A percentile compares a stretch with the other conserved stretches of the same genome.
These are phyloP conservation scores for Ursus arctos DNA, from an alignment of 2,113 vertebrate species.

Conservation along the genomic window DNA sequence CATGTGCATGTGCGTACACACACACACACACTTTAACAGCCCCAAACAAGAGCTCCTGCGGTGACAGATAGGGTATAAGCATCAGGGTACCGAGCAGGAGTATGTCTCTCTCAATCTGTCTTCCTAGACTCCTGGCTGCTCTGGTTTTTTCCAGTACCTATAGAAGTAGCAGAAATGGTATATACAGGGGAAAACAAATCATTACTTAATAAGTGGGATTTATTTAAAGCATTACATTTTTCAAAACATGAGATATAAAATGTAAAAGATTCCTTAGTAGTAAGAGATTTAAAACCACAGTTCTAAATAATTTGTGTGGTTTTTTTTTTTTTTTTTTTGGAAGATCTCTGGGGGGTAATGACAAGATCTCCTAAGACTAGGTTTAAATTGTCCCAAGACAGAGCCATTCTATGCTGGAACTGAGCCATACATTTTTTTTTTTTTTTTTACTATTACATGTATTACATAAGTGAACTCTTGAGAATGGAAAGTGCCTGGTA, in stretches of 20 bases:
- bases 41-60: background rate
- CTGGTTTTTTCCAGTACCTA: background rate
- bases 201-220: constrained; percentile 13
- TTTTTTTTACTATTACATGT: background rate
- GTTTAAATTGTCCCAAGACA: background rate
- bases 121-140: background rate
- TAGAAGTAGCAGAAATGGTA: background rate
- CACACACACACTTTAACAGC: background rate
- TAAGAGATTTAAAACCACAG: background rate
- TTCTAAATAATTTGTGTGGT: background rate
- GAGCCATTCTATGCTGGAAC: background rate
- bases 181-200: background rate
- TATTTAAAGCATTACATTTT: background rate
- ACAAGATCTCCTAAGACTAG: background rate
- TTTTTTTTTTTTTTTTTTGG: background rate
- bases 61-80: background rate
- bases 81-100: background rate
- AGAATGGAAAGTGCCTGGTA: constrained; percentile 24
- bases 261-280: background rate
- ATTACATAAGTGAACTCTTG: background rate
- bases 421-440: background rate
- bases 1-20: background rate
- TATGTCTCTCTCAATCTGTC: background rate
- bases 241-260: constrained; percentile 4
- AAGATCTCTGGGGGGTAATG: background rate